Evolutionary conservation across 2,797 vertebrate species (phyloP).

Genomic region (Sphenodon punctatus): DNA sequence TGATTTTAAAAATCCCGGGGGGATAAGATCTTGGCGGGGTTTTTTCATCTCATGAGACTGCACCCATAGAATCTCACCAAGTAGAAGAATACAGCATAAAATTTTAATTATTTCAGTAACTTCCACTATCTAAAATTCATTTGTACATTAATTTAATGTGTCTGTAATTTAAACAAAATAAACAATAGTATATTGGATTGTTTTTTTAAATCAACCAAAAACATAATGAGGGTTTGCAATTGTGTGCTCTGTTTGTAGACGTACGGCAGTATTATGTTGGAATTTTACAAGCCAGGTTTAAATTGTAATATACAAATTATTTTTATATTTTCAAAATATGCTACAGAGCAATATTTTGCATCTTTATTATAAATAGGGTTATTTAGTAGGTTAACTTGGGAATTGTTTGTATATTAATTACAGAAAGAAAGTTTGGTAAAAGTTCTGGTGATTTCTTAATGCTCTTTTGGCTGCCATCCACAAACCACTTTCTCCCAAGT

Average conservation of each 20-base stretch:
- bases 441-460: constrained; percentile 52
- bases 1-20: no score
- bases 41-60: no score
- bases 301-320: constrained; percentile 84
- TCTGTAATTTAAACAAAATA: constrained; percentile 75
- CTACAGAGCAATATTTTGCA: constrained; percentile 81
- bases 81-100: constrained; percentile 80
- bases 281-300: constrained; percentile 81
- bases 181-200: constrained; percentile 81
- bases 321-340: constrained; percentile 84
- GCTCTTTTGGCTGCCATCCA: constrained; percentile 61
- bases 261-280: constrained; percentile 73
- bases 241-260: constrained; percentile 72
- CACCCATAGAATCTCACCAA: constrained; percentile 77
- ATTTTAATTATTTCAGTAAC: constrained; percentile 83
- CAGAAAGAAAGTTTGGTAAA: constrained; percentile 61
- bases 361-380: constrained; percentile 77
- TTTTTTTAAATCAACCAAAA: constrained; percentile 73
- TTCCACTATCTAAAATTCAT: constrained; percentile 85
- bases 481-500: no score
- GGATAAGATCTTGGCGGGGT: no score
- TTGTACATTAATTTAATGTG: constrained; percentile 87
- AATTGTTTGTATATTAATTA: constrained; percentile 61
- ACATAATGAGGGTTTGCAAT: constrained; percentile 79
- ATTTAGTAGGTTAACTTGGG: constrained; percentile 66